Evolutionary conservation across 1,140 invertebrate genomes (phyloP), one percentile per base, ranked within the genome.

Genomic region (Phthorimaea operculella): DNA sequence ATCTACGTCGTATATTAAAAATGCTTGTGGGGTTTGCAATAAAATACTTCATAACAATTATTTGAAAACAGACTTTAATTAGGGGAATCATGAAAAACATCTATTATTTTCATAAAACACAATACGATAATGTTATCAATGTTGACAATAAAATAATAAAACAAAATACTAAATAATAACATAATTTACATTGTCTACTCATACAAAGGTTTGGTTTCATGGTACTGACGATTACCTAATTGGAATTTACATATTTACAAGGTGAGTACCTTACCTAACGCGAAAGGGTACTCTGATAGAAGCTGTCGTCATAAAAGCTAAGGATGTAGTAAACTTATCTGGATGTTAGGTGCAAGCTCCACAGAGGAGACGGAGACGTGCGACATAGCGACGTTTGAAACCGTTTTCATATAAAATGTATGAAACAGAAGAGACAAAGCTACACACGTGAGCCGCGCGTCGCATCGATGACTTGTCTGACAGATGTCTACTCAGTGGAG

Each of bases 231-330:
- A 78, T 70, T 77, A 75, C 73, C 70, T 80, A 79, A 59, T 66
- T 75, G 71, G 72, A 77, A 79, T 83, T 83, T 85, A 83, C 79
- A 85, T 83, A 83, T 85, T 79, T 85, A 85, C 81, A 85, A 54
- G 54, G 58, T 63, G 60, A 73, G 62, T 79, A 79, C 79, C 62
- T 28, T 28, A 28, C 21, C 21, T 28, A 28, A 28, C 2, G 2
- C 21, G 21, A 28, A 28, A 2, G 69, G 62, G 74, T 76, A 76
- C 62, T 74, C 64, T 76, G 75, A 74, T 82, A 84, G 77, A 75
- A 76, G 72, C 66, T 72, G 6, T 28, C 21, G 21, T 28, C 21
- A 28, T 28, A 28, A 28, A 28, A 28, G 21, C 21, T 28, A 4
- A 28, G 21, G 21, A 28, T 2, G 21, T 4, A 4, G 21, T 28